Conservation (phyloP, 2,113 vertebrate species). For the Tenrec ecaudatus region DNA sequence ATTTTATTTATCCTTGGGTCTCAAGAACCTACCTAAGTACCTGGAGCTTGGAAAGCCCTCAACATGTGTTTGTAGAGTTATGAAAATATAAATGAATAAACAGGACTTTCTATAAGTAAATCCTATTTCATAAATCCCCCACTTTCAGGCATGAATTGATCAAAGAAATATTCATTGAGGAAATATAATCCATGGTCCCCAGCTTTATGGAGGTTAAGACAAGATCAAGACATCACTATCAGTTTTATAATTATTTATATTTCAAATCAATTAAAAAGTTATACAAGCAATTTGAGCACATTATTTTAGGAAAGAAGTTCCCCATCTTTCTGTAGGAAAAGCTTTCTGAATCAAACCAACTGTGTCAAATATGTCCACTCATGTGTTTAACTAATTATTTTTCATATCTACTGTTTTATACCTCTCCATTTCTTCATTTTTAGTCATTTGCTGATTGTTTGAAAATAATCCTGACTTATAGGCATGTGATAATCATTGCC, state of each 20-base stretch:
- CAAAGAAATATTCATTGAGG: neutral
- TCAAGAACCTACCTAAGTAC: neutral
- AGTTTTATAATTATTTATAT: neutral
- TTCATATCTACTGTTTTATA: neutral
- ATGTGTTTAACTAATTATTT: neutral
- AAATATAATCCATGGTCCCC: neutral
- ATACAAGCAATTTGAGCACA: rapidly evolving
- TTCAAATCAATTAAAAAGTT: too few species aligned
- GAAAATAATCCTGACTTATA: neutral
- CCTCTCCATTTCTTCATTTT: neutral
- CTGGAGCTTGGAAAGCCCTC: too few species aligned
- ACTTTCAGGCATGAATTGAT: neutral
- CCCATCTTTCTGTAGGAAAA: neutral
- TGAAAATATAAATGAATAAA: neutral
- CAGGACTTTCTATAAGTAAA: neutral
- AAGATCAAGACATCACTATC: neutral
- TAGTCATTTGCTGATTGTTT: rapidly evolving
- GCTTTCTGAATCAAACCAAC: neutral
- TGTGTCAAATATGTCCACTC: too few species aligned
- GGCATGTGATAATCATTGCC: neutral
- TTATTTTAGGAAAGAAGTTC: neutral
- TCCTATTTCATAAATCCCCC: neutral
- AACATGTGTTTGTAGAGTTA: too few species aligned
- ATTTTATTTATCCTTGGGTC: neutral
- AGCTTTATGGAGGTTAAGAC: neutral